Evolutionary conservation across 64 coral and sea anemone genomes (phyloP).

Genomic region (Hydrozoanthus tunicans): DNA sequence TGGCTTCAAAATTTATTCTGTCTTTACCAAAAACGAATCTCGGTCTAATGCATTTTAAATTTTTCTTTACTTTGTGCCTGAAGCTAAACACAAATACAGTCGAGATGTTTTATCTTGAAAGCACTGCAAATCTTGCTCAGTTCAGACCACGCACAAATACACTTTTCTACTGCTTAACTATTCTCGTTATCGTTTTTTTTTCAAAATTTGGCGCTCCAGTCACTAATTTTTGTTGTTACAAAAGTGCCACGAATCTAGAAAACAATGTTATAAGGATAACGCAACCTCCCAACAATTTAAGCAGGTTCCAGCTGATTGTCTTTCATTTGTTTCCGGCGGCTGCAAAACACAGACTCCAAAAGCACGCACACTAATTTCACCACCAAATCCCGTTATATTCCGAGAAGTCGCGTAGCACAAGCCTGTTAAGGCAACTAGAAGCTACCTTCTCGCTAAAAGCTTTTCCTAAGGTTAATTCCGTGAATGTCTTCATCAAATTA

Average conservation of each 20-base stretch:
- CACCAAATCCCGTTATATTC: not conserved
- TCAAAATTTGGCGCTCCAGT: conserved; percentile 30
- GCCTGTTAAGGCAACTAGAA: not conserved
- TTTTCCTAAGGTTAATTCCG: not conserved
- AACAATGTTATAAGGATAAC: conserved; percentile 17
- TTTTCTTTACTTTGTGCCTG: conserved; percentile 6
- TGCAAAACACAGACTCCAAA: conserved; percentile 18
- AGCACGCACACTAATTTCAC: not conserved
- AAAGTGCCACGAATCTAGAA: conserved; percentile 34
- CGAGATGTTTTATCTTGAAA: conserved; percentile 27
- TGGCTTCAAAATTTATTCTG: not conserved
- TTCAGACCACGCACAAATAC: conserved; percentile 25
- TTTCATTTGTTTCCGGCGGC: conserved; percentile 22
- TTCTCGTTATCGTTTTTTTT: conserved; percentile 10
- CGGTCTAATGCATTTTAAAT: not conserved
- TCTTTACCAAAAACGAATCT: not conserved
- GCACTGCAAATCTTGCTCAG: not conserved
- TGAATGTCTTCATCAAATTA: conserved; percentile 24
- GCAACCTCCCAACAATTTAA: conserved; percentile 36
- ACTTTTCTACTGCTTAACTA: not conserved
- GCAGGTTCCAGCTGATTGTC: conserved; percentile 46
- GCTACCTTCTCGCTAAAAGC: not conserved
- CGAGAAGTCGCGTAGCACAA: not conserved
- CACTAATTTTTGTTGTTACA: conserved; percentile 53
- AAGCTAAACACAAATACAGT: not conserved